phyloP scores from a whole-genome alignment of 2,113 vertebrate genomes.

The Gobiocypris rarus region DNA sequence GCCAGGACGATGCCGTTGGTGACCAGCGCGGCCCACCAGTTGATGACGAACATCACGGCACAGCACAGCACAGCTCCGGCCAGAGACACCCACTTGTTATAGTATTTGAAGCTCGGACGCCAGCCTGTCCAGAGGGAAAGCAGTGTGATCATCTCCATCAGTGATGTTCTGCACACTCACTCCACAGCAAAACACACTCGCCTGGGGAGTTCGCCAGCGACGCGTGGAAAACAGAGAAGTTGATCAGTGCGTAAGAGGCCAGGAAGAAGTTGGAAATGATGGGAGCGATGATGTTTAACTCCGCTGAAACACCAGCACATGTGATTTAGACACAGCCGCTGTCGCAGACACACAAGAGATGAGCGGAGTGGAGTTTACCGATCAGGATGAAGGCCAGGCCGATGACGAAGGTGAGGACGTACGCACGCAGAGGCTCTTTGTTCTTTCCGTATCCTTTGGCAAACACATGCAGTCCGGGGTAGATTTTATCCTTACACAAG shows the following conservation, averaged over 20 bases:
- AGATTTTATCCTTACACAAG: slow-evolving; percentile 96
- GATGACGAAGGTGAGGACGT: slow-evolving; percentile 93
- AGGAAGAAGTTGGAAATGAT: slow-evolving; percentile 99
- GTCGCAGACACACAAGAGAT: not conserved
- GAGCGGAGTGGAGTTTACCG: slow-evolving; percentile 69
- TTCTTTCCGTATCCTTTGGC: slow-evolving; percentile 97
- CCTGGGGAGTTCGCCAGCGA: slow-evolving; percentile 97
- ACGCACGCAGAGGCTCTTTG: slow-evolving; percentile 95
- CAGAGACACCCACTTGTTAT: slow-evolving; percentile 97
- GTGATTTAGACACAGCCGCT: not conserved
- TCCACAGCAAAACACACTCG: slow-evolving; percentile 58
- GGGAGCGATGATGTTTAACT: slow-evolving; percentile 95
- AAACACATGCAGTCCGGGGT: slow-evolving; percentile 91
- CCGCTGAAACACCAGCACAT: slow-evolving; percentile 72
- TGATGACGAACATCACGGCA: slow-evolving; percentile 98
- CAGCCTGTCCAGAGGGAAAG: slow-evolving; percentile 78
- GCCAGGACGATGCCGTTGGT: slow-evolving; percentile 94
- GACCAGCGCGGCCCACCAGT: slow-evolving; percentile 95
- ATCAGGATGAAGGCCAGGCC: slow-evolving; percentile 97
- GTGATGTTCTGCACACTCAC: too few species aligned
- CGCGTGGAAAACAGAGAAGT: slow-evolving; percentile 97
- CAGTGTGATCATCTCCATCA: too few species aligned
- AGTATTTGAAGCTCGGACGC: slow-evolving; percentile 97
- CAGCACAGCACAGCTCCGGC: slow-evolving; percentile 90
- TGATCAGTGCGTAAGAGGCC: slow-evolving; percentile 96